A percentile compares a stretch with the other conserved stretches of the same genome.
These are phyloP conservation scores for Picus viridis DNA, from an alignment of 2,797 vertebrate species.

Conservation along the genomic window DNA sequence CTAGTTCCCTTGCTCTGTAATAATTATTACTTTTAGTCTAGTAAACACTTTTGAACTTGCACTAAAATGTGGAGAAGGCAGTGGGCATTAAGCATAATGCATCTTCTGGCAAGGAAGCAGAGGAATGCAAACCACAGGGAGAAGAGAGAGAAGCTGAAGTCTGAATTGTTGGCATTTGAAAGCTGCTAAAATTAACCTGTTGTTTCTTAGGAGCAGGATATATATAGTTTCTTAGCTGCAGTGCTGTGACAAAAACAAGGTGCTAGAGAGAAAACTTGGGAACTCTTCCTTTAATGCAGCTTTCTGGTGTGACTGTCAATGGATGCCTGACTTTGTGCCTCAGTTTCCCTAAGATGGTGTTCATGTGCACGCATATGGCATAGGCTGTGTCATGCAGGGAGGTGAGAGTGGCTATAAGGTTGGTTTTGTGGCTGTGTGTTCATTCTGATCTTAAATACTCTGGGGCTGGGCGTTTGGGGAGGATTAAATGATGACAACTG, in stretches of 20 bases:
- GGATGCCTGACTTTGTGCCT: neutral
- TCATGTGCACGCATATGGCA: fast-evolving
- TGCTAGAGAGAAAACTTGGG: neutral
- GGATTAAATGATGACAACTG: neutral
- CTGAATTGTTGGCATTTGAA: neutral
- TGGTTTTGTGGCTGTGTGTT: neutral
- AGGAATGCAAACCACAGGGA: neutral
- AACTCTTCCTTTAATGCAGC: neutral
- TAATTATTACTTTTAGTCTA: neutral
- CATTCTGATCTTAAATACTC: neutral
- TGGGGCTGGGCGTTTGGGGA: neutral
- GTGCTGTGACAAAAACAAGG: neutral
- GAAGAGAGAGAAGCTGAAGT: neutral
- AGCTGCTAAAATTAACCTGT: constrained; percentile 23
- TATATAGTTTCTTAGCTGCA: neutral
- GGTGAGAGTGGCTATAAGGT: neutral
- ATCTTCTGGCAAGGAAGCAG: constrained; percentile 20
- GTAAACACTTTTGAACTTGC: neutral
- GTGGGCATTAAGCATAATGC: neutral
- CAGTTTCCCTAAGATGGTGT: neutral
- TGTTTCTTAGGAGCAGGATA: neutral
- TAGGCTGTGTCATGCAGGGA: fast-evolving
- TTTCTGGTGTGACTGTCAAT: fast-evolving
- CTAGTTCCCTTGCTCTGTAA: neutral
- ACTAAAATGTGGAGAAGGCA: neutral